These are phyloP conservation scores for Operophtera brumata DNA, from an alignment of 2,888 invertebrate species.

Conservation along the genomic window DNA sequence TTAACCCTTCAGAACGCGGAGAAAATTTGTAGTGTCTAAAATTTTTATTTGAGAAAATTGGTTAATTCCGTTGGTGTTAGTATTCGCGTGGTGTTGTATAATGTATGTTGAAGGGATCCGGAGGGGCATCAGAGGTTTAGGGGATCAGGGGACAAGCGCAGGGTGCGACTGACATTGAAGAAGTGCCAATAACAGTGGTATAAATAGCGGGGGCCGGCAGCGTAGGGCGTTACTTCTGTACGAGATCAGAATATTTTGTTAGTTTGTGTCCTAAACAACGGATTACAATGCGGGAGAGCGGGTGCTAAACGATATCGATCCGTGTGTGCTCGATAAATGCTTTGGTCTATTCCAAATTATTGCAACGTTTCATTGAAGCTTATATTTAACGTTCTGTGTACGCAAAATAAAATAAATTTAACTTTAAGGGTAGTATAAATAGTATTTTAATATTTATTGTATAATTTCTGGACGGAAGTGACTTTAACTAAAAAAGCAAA, in stretches of 20 bases:
- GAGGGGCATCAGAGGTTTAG: conserved; percentile 61
- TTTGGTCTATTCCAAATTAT: conserved; percentile 60
- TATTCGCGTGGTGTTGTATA: conserved; percentile 72
- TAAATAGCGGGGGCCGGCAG: conserved; percentile 76
- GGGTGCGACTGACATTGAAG: conserved; percentile 82
- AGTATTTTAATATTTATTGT: no score
- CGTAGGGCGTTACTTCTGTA: conserved; percentile 75
- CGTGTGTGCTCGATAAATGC: conserved; percentile 66
- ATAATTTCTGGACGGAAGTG: no score
- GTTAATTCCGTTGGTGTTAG: conserved; percentile 76
- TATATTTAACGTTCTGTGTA: neutral
- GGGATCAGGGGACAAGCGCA: conserved; percentile 67
- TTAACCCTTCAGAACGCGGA: conserved; percentile 14
- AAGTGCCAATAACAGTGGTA: conserved; percentile 81
- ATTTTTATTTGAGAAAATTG: conserved; percentile 68
- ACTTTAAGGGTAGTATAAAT: no score
- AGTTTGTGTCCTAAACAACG: conserved; percentile 70
- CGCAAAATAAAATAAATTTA: no score
- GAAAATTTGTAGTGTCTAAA: neutral
- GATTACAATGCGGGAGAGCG: conserved; percentile 76
- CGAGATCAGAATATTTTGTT: conserved; percentile 80
- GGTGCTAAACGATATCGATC: conserved; percentile 62
- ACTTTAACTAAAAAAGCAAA: neutral
- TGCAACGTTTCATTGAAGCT: conserved; percentile 31
- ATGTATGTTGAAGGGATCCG: conserved; percentile 68